Conservation (phyloP, 2,888 invertebrate species). For the Ypsolopha scabrella region DNA sequence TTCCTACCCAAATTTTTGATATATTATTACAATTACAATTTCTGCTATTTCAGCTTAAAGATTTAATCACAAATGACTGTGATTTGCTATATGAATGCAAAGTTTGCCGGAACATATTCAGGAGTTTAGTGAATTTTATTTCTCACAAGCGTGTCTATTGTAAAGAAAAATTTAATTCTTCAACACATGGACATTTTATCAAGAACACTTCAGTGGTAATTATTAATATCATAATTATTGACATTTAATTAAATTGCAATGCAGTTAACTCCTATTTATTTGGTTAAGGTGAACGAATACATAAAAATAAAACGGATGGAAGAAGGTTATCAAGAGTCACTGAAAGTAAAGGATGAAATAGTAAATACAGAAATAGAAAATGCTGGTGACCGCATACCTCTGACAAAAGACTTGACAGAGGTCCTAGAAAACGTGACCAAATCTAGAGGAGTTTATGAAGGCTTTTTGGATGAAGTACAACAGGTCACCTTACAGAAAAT, state of each 20-base stretch:
- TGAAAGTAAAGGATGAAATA: conserved; percentile 26
- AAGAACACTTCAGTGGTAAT: conserved; percentile 56
- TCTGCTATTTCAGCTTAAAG: conserved; percentile 72
- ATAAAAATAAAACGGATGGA: conserved; percentile 60
- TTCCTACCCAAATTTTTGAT: not conserved
- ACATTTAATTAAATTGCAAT: not conserved
- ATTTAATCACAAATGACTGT: conserved; percentile 84
- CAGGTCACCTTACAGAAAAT: conserved; percentile 63
- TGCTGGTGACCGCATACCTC: conserved; percentile 40
- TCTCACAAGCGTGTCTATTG: conserved; percentile 92
- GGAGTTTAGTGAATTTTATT: conserved; percentile 89
- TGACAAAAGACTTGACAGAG: conserved; percentile 66
- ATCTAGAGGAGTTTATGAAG: conserved; percentile 28
- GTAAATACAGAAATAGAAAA: conserved; percentile 20
- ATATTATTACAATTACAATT: not conserved
- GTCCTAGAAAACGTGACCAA: conserved; percentile 64
- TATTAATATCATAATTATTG: conserved; percentile 9
- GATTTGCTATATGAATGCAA: conserved; percentile 91
- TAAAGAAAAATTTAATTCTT: conserved; percentile 64
- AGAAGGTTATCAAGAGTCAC: conserved; percentile 48
- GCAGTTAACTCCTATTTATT: conserved; percentile 10
- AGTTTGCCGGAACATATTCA: conserved; percentile 86
- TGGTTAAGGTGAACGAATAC: conserved; percentile 45
- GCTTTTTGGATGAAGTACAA: conserved; percentile 20
- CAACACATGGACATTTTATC: conserved; percentile 51